Conservation (phyloP, 2,888 invertebrate genomes). For the Cosmia trapezina region DNA sequence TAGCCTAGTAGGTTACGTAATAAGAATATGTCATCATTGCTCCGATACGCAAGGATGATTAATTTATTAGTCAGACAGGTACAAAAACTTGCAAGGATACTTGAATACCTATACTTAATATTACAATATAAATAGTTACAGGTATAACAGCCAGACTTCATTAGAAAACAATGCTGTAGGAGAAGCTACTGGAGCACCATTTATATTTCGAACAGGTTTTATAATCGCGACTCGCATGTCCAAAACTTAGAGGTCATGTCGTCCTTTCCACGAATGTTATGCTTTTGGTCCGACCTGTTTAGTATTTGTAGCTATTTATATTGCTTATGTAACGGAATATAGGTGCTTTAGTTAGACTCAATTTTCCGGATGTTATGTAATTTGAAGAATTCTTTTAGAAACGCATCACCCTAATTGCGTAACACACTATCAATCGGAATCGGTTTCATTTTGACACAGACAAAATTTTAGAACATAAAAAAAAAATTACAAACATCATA, state of each 20-base stretch:
- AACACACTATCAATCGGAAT: too few species aligned
- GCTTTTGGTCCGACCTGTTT: conserved; percentile 40
- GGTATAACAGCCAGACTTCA: conserved; percentile 27
- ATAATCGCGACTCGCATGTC: conserved; percentile 70
- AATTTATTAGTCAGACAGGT: conserved; percentile 39
- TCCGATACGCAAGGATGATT: conserved; percentile 46
- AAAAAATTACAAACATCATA: too few species aligned
- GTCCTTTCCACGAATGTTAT: conserved; percentile 57
- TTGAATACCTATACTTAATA: conserved; percentile 10
- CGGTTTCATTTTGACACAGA: too few species aligned
- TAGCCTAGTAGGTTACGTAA: conserved; percentile 37
- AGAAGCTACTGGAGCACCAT: conserved; percentile 71
- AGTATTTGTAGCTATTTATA: conserved; percentile 7
- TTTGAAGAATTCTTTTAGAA: not conserved
- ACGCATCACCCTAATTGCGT: too few species aligned
- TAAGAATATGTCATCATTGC: conserved; percentile 55
- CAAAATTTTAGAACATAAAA: too few species aligned
- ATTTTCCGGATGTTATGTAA: not conserved
- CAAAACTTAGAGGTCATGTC: conserved; percentile 72
- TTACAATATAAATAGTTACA: conserved; percentile 7
- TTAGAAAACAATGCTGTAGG: conserved; percentile 68
- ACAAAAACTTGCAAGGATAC: conserved; percentile 45
- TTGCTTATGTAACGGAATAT: conserved; percentile 11
- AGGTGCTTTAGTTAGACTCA: not conserved
- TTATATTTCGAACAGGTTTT: conserved; percentile 81